Conservation (phyloP, 2,113 vertebrate species). For the Elachura formosa region DNA sequence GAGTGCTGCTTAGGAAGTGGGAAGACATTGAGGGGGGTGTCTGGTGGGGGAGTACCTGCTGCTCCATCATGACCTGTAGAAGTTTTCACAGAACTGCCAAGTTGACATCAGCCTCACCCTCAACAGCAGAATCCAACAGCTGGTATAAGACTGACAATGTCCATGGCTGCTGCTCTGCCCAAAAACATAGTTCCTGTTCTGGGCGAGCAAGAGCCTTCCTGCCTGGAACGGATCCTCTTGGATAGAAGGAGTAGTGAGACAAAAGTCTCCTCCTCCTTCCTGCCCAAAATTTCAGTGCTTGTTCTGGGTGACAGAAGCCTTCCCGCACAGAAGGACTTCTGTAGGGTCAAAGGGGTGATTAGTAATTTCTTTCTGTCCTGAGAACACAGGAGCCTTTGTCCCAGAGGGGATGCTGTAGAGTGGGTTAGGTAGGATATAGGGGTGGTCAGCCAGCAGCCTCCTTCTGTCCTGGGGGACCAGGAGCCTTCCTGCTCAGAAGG, state of each 20-base stretch:
- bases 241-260: not conserved
- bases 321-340: too few species aligned
- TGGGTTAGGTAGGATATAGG: too few species aligned
- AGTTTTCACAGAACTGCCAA: not conserved
- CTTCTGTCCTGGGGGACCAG: too few species aligned
- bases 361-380: too few species aligned
- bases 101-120: not conserved
- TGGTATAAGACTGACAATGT: not conserved
- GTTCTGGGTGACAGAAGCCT: too few species aligned
- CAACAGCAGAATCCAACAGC: not conserved
- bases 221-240: not conserved
- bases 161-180: not conserved
- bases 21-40: not conserved
- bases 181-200: too few species aligned
- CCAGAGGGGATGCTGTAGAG: too few species aligned
- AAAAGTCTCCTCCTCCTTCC: not conserved
- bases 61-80: not conserved
- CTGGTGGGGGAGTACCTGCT: not conserved
- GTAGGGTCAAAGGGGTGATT: too few species aligned
- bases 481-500: not conserved
- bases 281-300: not conserved
- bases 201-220: not conserved
- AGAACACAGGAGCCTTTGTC: too few species aligned
- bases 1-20: not conserved
- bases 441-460: too few species aligned